phyloP scores from a whole-genome alignment of 2,888 invertebrate species.

The Philaethria dido region DNA sequence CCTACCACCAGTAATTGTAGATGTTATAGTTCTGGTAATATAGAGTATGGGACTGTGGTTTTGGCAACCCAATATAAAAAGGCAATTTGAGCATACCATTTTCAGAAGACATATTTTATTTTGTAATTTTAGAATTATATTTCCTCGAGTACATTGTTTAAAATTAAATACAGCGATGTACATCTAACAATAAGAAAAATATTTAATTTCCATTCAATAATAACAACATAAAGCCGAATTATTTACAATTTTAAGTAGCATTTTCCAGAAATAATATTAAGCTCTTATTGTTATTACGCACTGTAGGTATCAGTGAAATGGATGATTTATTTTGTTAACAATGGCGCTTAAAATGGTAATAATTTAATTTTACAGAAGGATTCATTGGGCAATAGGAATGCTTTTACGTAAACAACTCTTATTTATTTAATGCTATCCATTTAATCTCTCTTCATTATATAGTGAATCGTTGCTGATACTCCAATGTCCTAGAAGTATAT shows the following conservation, averaged over 20 bases:
- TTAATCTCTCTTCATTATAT: conserved; percentile 17
- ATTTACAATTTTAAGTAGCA: background rate
- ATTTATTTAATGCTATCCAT: conserved; percentile 16
- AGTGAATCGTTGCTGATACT: background rate
- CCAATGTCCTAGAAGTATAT: background rate
- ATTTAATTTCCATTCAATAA: background rate
- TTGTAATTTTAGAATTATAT: too few species aligned
- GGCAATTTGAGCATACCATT: too few species aligned
- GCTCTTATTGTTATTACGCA: conserved; percentile 9
- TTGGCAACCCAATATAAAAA: too few species aligned
- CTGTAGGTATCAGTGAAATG: conserved; percentile 17
- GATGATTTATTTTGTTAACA: conserved; percentile 21
- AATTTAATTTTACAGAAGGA: conserved; percentile 23
- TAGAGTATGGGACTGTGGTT: too few species aligned
- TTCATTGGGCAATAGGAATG: conserved; percentile 18
- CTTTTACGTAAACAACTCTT: conserved; percentile 18
- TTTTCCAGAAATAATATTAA: conserved; percentile 13
- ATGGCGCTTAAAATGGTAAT: conserved; percentile 23
- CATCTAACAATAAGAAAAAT: background rate
- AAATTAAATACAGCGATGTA: background rate
- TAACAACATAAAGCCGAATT: background rate
- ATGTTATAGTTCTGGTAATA: too few species aligned
- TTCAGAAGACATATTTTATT: too few species aligned
- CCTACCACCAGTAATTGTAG: too few species aligned
- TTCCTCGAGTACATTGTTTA: background rate